Conservation (phyloP, 1,140 invertebrate genomes). For the Hypothenemus hampei region DNA sequence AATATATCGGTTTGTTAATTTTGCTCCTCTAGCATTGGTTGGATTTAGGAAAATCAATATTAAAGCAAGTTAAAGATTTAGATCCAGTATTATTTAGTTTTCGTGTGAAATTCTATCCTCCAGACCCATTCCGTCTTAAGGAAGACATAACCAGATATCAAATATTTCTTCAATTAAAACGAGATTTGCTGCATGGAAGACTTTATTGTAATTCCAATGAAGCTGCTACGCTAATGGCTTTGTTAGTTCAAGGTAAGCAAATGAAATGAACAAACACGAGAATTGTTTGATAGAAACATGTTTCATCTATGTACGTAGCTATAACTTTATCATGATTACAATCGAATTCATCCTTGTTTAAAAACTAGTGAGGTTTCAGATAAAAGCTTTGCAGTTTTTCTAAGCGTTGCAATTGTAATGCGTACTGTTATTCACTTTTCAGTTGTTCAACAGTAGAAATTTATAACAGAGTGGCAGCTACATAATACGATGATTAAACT, state of each 20-base stretch:
- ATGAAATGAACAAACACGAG: too few species aligned
- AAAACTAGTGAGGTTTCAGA: too few species aligned
- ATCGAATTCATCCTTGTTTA: too few species aligned
- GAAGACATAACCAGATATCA: constrained; percentile 88
- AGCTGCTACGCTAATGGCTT: constrained; percentile 82
- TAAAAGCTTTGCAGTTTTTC: not conserved
- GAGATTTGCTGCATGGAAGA: constrained; percentile 90
- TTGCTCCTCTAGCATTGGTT: constrained; percentile 84
- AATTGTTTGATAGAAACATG: too few species aligned
- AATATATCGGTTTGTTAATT: constrained; percentile 25
- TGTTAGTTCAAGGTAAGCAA: constrained; percentile 82
- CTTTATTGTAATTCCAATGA: constrained; percentile 87
- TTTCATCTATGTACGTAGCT: too few species aligned
- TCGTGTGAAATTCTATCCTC: constrained; percentile 91
- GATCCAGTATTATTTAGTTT: constrained; percentile 86
- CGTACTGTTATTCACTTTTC: too few species aligned
- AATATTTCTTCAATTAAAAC: constrained; percentile 88
- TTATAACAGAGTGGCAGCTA: too few species aligned
- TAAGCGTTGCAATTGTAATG: too few species aligned
- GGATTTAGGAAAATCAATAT: constrained; percentile 86
- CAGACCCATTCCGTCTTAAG: constrained; percentile 77
- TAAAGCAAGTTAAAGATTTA: constrained; percentile 92
- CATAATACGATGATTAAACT: too few species aligned
- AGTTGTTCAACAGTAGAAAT: too few species aligned
- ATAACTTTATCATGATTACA: too few species aligned